A percentile compares a stretch with the other conserved stretches of the same genome.
phyloP scores from a whole-genome alignment of 1,140 invertebrate genomes.

The Zaprionus kolodkinae region DNA sequence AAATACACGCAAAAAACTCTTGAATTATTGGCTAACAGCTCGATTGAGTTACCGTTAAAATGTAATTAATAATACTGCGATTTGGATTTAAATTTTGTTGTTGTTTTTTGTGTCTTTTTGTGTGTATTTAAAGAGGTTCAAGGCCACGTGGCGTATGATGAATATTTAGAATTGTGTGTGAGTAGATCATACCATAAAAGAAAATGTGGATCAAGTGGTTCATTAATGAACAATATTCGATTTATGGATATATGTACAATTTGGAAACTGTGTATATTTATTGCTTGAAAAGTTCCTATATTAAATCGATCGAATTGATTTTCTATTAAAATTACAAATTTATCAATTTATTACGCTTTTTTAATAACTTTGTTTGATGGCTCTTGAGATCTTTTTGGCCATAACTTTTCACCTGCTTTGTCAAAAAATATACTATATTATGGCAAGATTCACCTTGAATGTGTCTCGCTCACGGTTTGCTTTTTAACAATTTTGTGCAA shows the following conservation, averaged over 20 bases:
- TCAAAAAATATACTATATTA: conserved; percentile 45
- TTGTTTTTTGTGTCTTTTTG: conserved; percentile 11
- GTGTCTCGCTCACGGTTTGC: conserved; percentile 36
- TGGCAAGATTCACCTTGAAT: conserved; percentile 73
- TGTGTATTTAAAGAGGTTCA: conserved; percentile 55
- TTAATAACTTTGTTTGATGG: conserved; percentile 27
- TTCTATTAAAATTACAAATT: conserved; percentile 54
- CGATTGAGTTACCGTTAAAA: conserved; percentile 69
- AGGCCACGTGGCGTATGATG: conserved; percentile 60
- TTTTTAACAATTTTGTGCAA: conserved; percentile 33
- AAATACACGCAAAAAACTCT: conserved; percentile 25
- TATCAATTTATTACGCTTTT: conserved; percentile 40
- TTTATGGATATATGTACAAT: background rate
- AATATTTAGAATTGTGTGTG: conserved; percentile 63
- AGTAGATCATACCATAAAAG: conserved; percentile 51
- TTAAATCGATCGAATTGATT: background rate
- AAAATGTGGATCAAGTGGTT: conserved; percentile 4
- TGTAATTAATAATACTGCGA: conserved; percentile 70
- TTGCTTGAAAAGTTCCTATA: background rate
- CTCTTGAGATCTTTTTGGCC: background rate
- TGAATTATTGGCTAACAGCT: conserved; percentile 40
- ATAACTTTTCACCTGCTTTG: conserved; percentile 72
- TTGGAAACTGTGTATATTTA: background rate
- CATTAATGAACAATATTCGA: background rate
- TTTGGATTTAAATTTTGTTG: conserved; percentile 38